Evolutionary conservation across 2,888 invertebrate species (phyloP).

Genomic region (Amphimallon solstitiale): DNA sequence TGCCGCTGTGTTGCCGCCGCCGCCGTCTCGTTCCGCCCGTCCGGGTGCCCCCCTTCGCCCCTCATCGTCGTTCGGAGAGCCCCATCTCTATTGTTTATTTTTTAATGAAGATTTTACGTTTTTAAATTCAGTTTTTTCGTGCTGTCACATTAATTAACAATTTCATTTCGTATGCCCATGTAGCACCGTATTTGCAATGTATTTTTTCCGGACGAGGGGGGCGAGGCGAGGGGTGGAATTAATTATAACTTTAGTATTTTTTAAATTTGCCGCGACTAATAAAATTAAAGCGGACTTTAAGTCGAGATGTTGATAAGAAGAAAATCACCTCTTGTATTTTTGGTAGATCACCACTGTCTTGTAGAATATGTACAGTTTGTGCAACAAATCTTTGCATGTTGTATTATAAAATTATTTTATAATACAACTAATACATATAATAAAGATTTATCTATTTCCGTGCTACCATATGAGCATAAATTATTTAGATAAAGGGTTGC

Average conservation of each 20-base stretch:
- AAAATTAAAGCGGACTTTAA: constrained; percentile 6
- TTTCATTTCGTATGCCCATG: constrained; percentile 17
- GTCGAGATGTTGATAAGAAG: neutral
- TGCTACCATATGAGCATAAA: no score
- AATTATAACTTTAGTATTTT: constrained; percentile 17
- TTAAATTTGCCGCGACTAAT: constrained; percentile 8
- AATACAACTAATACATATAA: no score
- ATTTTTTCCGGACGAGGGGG: neutral
- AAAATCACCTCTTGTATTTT: no score
- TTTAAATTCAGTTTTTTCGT: constrained; percentile 29
- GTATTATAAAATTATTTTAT: no score
- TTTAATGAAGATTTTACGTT: constrained; percentile 32
- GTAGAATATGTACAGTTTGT: no score
- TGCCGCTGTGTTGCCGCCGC: constrained; percentile 9
- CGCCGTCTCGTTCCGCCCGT: neutral
- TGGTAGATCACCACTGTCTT: no score
- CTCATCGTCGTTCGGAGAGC: no score
- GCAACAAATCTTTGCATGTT: no score
- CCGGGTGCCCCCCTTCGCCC: no score
- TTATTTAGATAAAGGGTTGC: no score
- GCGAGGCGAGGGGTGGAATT: no score
- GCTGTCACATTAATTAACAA: constrained; percentile 32
- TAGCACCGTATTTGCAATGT: constrained; percentile 26
- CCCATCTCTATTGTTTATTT: constrained; percentile 27
- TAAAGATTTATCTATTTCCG: no score